phyloP scores from a whole-genome alignment of 2,113 vertebrate species.

The Tetrao urogallus region DNA sequence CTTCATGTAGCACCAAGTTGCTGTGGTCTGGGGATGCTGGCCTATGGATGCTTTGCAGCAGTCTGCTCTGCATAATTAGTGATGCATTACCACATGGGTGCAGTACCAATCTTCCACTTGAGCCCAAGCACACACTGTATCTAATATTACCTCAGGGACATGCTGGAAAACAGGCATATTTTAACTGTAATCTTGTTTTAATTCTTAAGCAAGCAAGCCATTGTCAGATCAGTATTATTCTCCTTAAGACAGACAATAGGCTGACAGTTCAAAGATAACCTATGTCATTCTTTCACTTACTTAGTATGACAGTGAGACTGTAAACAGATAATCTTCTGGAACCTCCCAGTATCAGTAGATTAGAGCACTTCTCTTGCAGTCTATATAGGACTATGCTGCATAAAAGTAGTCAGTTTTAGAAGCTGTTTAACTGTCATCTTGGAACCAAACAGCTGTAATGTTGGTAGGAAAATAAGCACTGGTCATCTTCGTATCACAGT shows the following conservation, averaged over 20 bases:
- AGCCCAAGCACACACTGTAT: neutral
- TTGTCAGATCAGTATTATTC: neutral
- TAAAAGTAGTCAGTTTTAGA: neutral
- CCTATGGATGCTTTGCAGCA: neutral
- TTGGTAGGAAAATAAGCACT: neutral
- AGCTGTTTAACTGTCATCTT: neutral
- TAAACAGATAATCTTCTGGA: neutral
- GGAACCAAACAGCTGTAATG: accelerated
- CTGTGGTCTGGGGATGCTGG: neutral
- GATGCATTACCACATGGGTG: neutral
- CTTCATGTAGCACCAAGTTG: neutral
- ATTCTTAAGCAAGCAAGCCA: neutral
- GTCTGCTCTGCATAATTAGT: neutral
- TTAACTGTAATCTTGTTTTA: neutral
- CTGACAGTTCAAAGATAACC: neutral
- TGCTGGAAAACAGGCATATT: accelerated
- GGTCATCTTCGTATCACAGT: neutral
- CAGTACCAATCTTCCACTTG: neutral
- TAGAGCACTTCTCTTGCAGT: accelerated
- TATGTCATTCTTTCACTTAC: neutral
- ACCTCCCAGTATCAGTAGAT: accelerated
- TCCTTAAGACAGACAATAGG: neutral
- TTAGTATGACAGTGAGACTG: no score
- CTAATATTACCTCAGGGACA: neutral
- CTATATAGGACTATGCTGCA: neutral